Percentiles rank a stretch among this genome's conserved stretches.
These are phyloP conservation scores for Megalopta genalis DNA, from an alignment of 1,140 invertebrate genomes.

Conservation along the genomic window DNA sequence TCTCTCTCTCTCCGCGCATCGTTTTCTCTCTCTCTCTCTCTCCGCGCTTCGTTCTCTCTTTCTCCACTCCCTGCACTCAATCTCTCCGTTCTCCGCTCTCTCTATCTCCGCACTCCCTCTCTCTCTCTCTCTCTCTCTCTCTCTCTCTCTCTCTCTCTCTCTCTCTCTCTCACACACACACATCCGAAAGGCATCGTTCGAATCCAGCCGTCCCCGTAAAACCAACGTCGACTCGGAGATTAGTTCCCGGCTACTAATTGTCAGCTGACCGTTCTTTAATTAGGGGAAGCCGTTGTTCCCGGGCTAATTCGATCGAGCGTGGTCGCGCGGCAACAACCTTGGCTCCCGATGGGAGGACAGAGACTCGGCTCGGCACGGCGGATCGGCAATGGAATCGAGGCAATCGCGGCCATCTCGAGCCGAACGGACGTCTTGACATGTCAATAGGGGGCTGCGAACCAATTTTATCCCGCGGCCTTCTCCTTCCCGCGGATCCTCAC, in stretches of 20 bases:
- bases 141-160: too few relatives aligned
- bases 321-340: constrained; percentile 42
- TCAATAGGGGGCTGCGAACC: constrained; percentile 58
- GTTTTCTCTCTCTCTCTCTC: too few relatives aligned
- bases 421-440: constrained; percentile 56
- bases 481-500: neutral
- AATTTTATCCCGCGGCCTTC: constrained; percentile 56
- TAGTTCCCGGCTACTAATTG: constrained; percentile 29
- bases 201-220: neutral
- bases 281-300: constrained; percentile 52
- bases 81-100: too few relatives aligned
- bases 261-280: constrained; percentile 47
- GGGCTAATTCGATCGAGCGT: constrained; percentile 54
- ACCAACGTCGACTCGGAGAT: constrained; percentile 9
- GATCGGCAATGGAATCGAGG: neutral
- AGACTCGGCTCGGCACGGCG: neutral
- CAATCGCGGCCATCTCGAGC: constrained; percentile 60
- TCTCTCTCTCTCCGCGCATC: too few relatives aligned
- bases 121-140: too few relatives aligned
- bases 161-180: too few relatives aligned
- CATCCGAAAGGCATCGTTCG: neutral
- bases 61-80: too few relatives aligned
- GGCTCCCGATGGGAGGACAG: constrained; percentile 12
- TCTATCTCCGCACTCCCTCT: too few relatives aligned
- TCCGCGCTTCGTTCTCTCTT: too few relatives aligned